Evolutionary conservation across 2,888 invertebrate species (phyloP).

Genomic region (Pyrochroa serraticornis): DNA sequence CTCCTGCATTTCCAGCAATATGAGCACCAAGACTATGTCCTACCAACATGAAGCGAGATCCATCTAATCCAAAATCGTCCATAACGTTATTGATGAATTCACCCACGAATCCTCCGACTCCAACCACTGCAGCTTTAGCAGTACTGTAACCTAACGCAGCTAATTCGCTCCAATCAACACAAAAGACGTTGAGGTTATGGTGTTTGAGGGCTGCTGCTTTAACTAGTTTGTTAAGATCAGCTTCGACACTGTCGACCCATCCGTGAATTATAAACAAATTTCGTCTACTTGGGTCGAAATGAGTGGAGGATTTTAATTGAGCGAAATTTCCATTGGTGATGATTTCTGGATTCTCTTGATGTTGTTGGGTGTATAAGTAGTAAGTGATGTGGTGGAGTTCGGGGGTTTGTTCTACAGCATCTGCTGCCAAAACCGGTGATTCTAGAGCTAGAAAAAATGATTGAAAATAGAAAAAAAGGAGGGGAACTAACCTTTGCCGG

Average conservation of each 20-base stretch:
- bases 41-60: constrained; percentile 35
- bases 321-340: constrained; percentile 13
- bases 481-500: too few relatives aligned
- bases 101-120: constrained; percentile 40
- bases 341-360: constrained; percentile 10
- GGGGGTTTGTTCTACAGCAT: too few relatives aligned
- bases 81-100: constrained; percentile 39
- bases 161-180: constrained; percentile 45
- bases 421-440: too few relatives aligned
- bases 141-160: constrained; percentile 36
- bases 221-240: constrained; percentile 35
- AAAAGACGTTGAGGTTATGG: constrained; percentile 47
- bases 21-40: constrained; percentile 47
- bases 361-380: constrained; percentile 36
- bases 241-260: constrained; percentile 42
- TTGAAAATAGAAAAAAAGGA: too few relatives aligned
- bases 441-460: too few relatives aligned
- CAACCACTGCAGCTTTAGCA: constrained; percentile 34
- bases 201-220: constrained; percentile 35
- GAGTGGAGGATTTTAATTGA: constrained; percentile 4
- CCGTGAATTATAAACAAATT: constrained; percentile 49
- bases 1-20: constrained; percentile 43
- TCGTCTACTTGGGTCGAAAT: constrained; percentile 30
- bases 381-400: constrained; percentile 36
- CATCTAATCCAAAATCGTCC: constrained; percentile 27